A percentile compares a stretch with the other conserved stretches of the same genome.
These are phyloP conservation scores for Idris sp. DNA, from an alignment of 1,140 invertebrate genomes.

Conservation along the genomic window DNA sequence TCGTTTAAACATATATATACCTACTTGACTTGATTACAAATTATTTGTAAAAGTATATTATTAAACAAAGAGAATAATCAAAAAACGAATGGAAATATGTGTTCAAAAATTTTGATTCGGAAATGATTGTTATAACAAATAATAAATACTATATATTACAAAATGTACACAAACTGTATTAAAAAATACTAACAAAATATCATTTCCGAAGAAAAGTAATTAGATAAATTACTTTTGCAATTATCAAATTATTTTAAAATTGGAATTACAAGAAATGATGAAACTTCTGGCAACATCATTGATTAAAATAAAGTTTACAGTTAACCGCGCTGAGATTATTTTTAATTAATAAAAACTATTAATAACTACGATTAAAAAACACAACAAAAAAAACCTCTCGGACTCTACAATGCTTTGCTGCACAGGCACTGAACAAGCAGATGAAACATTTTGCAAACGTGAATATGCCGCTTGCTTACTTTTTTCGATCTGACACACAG, in stretches of 20 bases:
- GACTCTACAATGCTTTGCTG: slow-evolving; percentile 41
- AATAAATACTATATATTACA: slow-evolving; percentile 6
- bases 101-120: slow-evolving; percentile 7
- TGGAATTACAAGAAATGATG: too few species aligned
- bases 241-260: too few species aligned
- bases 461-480: slow-evolving; percentile 61
- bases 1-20: background rate
- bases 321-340: too few species aligned
- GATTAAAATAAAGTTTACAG: too few species aligned
- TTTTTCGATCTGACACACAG: slow-evolving; percentile 29
- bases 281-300: too few species aligned
- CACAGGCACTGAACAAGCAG: slow-evolving; percentile 49
- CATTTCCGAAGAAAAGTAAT: too few species aligned
- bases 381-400: too few species aligned
- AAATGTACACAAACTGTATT: background rate
- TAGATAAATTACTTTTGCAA: too few species aligned
- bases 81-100: background rate
- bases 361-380: too few species aligned
- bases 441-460: slow-evolving; percentile 39
- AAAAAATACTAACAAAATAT: too few species aligned
- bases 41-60: background rate
- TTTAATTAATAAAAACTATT: too few species aligned
- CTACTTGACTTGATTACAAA: too few species aligned
- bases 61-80: background rate
- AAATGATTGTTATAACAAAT: slow-evolving; percentile 5